These are phyloP conservation scores for Melanotaenia boesemani DNA, from an alignment of 2,797 vertebrate species.

Conservation along the genomic window DNA sequence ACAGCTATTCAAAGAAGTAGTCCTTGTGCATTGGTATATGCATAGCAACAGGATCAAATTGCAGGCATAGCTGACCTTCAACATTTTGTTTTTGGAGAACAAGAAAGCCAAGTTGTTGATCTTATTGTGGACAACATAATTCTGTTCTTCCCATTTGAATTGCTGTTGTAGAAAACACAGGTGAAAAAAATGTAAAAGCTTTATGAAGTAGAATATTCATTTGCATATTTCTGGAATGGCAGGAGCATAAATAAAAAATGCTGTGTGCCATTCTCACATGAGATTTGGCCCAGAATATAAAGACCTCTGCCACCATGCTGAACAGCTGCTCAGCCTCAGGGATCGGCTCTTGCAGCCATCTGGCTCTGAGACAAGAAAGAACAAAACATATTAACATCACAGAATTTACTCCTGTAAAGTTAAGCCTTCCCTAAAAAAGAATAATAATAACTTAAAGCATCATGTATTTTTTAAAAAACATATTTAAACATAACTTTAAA, in stretches of 20 bases:
- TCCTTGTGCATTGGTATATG: neutral
- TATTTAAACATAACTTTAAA: neutral
- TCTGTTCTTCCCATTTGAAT: slow-evolving; percentile 98
- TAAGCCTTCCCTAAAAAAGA: neutral
- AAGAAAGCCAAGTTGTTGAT: slow-evolving; percentile 95
- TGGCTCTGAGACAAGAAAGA: slow-evolving; percentile 82
- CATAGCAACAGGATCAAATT: neutral
- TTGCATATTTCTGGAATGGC: neutral
- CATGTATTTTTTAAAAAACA: neutral
- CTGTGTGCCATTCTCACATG: slow-evolving; percentile 84
- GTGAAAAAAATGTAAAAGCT: neutral
- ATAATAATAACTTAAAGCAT: no score
- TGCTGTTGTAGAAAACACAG: slow-evolving; percentile 81
- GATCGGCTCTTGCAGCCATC: slow-evolving; percentile 90
- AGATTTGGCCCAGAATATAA: slow-evolving; percentile 97
- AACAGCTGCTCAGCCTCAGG: slow-evolving; percentile 92
- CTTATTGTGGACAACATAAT: slow-evolving; percentile 95
- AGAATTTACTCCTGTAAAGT: slow-evolving; percentile 26
- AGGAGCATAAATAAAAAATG: slow-evolving; percentile 20
- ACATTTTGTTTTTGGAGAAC: slow-evolving; percentile 88
- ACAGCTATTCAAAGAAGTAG: neutral
- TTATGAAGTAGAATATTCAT: slow-evolving; percentile 1
- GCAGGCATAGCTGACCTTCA: slow-evolving; percentile 83
- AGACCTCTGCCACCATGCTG: slow-evolving; percentile 94
- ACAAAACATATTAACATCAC: slow-evolving; percentile 41